Evolutionary conservation across 2,113 vertebrate species (phyloP).

Genomic region (Tragelaphus buxtoni): DNA sequence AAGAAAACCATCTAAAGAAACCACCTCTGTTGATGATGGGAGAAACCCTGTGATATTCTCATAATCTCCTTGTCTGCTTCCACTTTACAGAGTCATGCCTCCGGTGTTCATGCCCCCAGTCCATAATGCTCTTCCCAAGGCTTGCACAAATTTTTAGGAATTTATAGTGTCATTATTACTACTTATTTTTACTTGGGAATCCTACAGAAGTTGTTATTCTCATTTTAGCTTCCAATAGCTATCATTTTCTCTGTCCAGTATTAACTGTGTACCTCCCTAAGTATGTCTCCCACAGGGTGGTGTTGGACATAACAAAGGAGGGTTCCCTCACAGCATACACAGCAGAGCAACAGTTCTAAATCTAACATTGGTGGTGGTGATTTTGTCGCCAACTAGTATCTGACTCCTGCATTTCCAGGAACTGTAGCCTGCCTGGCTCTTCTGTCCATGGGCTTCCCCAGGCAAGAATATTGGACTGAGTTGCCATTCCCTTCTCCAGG

Average conservation of each 20-base stretch:
- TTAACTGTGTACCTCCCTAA: not conserved
- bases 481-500: not conserved
- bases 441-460: not conserved
- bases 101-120: too few relatives aligned
- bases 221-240: not conserved
- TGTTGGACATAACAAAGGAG: not conserved
- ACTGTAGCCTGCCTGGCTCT: not conserved
- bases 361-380: not conserved
- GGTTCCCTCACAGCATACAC: not conserved
- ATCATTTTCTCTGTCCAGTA: not conserved
- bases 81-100: not conserved
- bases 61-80: not conserved
- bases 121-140: not conserved
- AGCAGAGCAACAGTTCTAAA: not conserved
- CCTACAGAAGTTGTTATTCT: not conserved
- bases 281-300: not conserved
- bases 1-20: not conserved
- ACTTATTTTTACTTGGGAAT: not conserved
- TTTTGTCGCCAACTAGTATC: not conserved
- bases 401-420: not conserved
- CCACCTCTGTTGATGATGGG: not conserved
- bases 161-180: not conserved
- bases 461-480: not conserved
- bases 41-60: not conserved
- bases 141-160: not conserved